These are phyloP conservation scores for Miniopterus natalensis DNA, from an alignment of 2,113 vertebrate species.

Conservation along the genomic window DNA sequence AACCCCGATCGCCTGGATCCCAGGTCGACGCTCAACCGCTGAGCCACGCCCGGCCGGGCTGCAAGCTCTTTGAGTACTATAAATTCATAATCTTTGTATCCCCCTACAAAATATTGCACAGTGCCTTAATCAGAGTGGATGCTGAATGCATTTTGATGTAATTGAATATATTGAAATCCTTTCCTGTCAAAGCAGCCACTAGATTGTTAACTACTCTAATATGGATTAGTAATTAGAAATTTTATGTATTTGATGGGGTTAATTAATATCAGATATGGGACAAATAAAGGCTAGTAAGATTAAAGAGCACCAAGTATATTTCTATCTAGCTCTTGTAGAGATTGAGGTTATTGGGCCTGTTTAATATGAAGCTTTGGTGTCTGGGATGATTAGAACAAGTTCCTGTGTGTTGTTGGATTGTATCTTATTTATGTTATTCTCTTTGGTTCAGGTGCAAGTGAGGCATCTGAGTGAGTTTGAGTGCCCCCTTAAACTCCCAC, in stretches of 20 bases:
- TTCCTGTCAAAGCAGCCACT: constrained; percentile 21
- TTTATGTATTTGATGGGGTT: constrained; percentile 3
- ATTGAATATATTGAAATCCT: background rate
- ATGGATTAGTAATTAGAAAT: too few species aligned
- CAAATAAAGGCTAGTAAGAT: background rate
- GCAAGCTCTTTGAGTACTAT: background rate
- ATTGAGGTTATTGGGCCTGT: background rate
- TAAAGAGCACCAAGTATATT: background rate
- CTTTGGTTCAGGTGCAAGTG: background rate
- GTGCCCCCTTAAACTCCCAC: background rate
- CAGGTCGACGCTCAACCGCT: too few species aligned
- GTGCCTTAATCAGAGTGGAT: constrained; percentile 5
- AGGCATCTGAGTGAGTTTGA: background rate
- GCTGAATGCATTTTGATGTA: constrained; percentile 9
- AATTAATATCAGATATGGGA: constrained; percentile 38
- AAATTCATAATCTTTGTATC: background rate
- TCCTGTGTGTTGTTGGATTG: background rate
- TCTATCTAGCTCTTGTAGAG: constrained; percentile 21
- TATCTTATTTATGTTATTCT: background rate
- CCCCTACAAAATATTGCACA: background rate
- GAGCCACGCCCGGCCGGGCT: too few species aligned
- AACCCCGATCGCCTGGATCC: too few species aligned
- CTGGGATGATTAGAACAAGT: constrained; percentile 9
- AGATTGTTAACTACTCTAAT: constrained; percentile 25
- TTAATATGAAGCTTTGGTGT: background rate